Percentiles rank a stretch among this genome's conserved stretches.
These are phyloP conservation scores for Astyanax mexicanus DNA, from an alignment of 2,797 vertebrate species.

Conservation along the genomic window DNA sequence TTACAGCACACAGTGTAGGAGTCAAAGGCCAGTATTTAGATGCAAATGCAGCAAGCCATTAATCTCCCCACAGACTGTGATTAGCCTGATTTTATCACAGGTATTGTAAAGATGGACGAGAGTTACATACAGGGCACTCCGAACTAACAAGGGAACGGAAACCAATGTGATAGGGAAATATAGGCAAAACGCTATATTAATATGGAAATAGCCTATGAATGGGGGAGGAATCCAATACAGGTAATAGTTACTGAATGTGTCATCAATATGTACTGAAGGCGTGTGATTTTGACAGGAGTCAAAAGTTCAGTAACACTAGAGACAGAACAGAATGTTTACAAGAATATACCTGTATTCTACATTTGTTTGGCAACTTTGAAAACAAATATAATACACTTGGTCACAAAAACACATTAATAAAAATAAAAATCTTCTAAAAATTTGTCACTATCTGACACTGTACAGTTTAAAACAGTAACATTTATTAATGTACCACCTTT, in stretches of 20 bases:
- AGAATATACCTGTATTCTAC: background rate
- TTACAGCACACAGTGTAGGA: conserved; percentile 31
- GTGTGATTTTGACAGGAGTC: background rate
- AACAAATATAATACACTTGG: too few species aligned
- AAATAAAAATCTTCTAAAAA: too few species aligned
- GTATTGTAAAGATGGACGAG: conserved; percentile 23
- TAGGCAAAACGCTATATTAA: conserved; percentile 23
- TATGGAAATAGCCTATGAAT: conserved; percentile 40
- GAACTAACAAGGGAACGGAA: conserved; percentile 20
- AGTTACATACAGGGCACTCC: conserved; percentile 16
- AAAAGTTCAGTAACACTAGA: conserved; percentile 9
- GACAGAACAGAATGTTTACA: background rate
- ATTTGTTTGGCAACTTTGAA: too few species aligned
- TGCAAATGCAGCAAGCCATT: conserved; percentile 52
- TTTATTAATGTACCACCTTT: too few species aligned
- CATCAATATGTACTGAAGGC: background rate
- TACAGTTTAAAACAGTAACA: background rate
- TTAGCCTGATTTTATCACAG: conserved; percentile 42
- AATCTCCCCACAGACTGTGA: conserved; percentile 53
- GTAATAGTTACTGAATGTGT: background rate
- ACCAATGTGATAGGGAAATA: conserved; percentile 38
- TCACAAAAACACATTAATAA: too few species aligned
- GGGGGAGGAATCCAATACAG: background rate
- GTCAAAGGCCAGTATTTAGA: conserved; percentile 59
- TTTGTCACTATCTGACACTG: too few species aligned